A percentile compares a stretch with the other conserved stretches of the same genome.
Evolutionary conservation across 2,888 invertebrate genomes (phyloP).

Genomic region (Diarsia dahlii): DNA sequence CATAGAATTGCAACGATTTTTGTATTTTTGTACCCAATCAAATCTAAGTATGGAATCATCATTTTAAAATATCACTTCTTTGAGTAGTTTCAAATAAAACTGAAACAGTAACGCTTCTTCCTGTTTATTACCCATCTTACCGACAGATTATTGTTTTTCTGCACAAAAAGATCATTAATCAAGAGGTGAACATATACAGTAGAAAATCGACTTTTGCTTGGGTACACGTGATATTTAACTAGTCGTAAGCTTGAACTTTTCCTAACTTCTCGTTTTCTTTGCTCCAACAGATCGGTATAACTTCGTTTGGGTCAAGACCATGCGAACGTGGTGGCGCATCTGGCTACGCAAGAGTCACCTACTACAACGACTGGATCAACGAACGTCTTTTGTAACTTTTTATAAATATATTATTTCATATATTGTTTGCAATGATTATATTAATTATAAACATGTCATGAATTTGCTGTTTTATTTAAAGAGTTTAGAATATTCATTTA

Average conservation of each 20-base stretch:
- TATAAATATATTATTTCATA: background rate
- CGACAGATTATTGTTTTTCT: background rate
- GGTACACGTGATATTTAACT: background rate
- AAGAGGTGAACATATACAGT: background rate
- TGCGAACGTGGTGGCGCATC: background rate
- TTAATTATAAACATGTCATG: background rate
- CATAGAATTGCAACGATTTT: background rate
- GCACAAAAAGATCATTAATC: background rate
- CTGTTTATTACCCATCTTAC: background rate
- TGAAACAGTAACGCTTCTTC: background rate
- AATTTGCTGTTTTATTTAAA: background rate
- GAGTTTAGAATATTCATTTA: background rate
- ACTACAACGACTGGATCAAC: slow-evolving; percentile 26
- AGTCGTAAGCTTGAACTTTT: background rate
- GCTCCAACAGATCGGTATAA: slow-evolving; percentile 23
- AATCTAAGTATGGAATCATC: background rate
- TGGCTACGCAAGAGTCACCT: slow-evolving; percentile 26
- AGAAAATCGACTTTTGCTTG: background rate
- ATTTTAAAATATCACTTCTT: background rate
- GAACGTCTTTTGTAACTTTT: background rate
- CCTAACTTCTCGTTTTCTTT: background rate
- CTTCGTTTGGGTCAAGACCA: background rate
- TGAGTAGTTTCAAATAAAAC: background rate
- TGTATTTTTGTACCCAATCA: background rate
- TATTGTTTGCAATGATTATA: background rate